Percentiles rank a stretch among this genome's conserved stretches.
Evolutionary conservation across 2,113 vertebrate species (phyloP).

Genomic region (Melanotaenia duboulayi): DNA sequence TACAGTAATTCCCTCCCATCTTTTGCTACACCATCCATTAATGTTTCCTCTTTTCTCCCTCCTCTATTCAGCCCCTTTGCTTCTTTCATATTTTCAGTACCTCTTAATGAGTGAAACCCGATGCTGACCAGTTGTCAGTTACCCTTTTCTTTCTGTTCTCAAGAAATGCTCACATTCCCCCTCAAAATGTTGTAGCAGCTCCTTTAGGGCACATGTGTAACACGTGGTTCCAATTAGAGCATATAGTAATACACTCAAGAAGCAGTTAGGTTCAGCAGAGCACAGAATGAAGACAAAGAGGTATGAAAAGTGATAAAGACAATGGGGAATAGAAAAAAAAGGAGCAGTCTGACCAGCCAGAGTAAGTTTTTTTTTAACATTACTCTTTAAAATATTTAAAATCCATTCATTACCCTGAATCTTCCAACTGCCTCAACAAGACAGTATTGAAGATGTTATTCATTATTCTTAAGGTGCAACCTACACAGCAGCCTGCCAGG

Average conservation of each 20-base stretch:
- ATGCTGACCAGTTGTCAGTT: slow-evolving; percentile 14
- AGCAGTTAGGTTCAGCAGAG: slow-evolving; percentile 15
- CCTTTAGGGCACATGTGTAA: slow-evolving; percentile 23
- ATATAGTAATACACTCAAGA: slow-evolving; percentile 22
- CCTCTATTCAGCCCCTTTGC: not conserved
- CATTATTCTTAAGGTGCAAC: slow-evolving; percentile 44
- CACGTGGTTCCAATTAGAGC: slow-evolving; percentile 52
- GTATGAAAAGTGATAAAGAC: slow-evolving; percentile 5
- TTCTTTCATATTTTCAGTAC: not conserved
- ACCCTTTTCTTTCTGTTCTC: not conserved
- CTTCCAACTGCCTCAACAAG: slow-evolving; percentile 20
- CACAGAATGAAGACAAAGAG: slow-evolving; percentile 17
- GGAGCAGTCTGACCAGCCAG: slow-evolving; percentile 18
- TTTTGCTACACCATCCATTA: not conserved
- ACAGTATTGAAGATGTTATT: slow-evolving; percentile 38
- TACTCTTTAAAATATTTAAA: slow-evolving; percentile 29
- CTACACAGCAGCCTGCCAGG: slow-evolving; percentile 43
- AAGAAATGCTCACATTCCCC: slow-evolving; percentile 9
- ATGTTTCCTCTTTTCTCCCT: slow-evolving; percentile 1
- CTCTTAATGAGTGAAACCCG: slow-evolving; percentile 14
- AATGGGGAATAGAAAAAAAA: not conserved
- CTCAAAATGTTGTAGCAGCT: slow-evolving; percentile 19
- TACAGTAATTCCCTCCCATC: slow-evolving; percentile 10
- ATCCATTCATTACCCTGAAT: slow-evolving; percentile 31
- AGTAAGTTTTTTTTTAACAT: slow-evolving; percentile 2